phyloP scores from a whole-genome alignment of 2,797 vertebrate genomes.

The Discoglossus pictus region DNA sequence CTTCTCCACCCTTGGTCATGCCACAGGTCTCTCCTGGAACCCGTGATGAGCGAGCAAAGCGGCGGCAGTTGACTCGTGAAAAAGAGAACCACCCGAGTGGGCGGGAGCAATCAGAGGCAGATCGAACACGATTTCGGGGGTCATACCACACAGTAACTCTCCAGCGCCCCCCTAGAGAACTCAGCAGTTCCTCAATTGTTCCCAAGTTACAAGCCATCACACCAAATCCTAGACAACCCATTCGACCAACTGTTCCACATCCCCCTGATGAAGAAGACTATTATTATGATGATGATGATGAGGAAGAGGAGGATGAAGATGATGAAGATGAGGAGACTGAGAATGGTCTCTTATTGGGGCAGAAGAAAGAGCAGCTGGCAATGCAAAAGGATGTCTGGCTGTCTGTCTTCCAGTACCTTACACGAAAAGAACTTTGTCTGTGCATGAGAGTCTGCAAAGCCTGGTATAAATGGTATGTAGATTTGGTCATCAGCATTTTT shows the following conservation, averaged over 20 bases:
- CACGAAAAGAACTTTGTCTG: slow-evolving; percentile 89
- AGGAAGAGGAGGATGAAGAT: slow-evolving; percentile 65
- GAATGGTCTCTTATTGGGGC: slow-evolving; percentile 67
- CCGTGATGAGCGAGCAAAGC: slow-evolving; percentile 74
- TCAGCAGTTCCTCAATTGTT: slow-evolving; percentile 86
- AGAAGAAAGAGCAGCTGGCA: slow-evolving; percentile 77
- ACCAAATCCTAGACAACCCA: slow-evolving; percentile 74
- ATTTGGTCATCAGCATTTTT: too few species aligned
- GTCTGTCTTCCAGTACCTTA: slow-evolving; percentile 95
- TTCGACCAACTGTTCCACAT: slow-evolving; percentile 11
- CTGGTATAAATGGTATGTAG: slow-evolving; percentile 98
- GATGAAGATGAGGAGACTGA: slow-evolving; percentile 66
- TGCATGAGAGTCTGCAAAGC: slow-evolving; percentile 99
- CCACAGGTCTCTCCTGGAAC: slow-evolving; percentile 64
- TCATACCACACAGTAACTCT: slow-evolving; percentile 89
- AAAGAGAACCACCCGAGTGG: slow-evolving; percentile 80
- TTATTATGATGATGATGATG: slow-evolving; percentile 62
- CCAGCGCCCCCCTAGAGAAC: slow-evolving; percentile 81
- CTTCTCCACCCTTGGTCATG: slow-evolving; percentile 62
- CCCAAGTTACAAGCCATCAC: slow-evolving; percentile 94
- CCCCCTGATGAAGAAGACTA: slow-evolving; percentile 58
- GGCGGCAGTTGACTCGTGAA: slow-evolving; percentile 76
- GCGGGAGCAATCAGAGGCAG: slow-evolving; percentile 85
- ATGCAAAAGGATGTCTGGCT: slow-evolving; percentile 97
- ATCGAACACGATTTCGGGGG: slow-evolving; percentile 77